These are phyloP conservation scores for Stegastes partitus DNA, from an alignment of 2,113 vertebrate species.

Conservation along the genomic window DNA sequence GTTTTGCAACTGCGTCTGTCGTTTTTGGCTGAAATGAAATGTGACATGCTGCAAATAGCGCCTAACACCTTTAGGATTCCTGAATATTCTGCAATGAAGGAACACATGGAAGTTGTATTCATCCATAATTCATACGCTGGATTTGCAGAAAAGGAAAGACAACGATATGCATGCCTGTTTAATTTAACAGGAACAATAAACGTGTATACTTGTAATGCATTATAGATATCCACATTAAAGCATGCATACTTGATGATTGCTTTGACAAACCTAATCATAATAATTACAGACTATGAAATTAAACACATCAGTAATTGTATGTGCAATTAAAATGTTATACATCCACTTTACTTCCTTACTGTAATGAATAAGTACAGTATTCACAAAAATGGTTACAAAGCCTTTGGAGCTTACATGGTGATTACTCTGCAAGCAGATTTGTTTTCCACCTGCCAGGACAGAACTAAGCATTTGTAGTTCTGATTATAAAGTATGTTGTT, in stretches of 20 bases:
- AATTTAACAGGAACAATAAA: not conserved
- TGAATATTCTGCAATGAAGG: no score
- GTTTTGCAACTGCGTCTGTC: no score
- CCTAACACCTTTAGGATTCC: no score
- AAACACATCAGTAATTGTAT: no score
- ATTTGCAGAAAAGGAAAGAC: not conserved
- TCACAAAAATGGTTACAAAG: not conserved
- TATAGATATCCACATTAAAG: not conserved
- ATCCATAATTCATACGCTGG: not conserved
- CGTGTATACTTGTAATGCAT: not conserved
- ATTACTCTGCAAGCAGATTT: conserved; percentile 47
- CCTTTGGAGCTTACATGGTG: conserved; percentile 15
- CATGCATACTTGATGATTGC: not conserved
- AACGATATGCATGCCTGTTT: not conserved
- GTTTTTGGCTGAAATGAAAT: no score
- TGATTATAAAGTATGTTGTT: conserved; percentile 47
- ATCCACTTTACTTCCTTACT: not conserved
- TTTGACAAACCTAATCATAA: conserved; percentile 1
- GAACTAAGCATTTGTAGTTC: conserved; percentile 18
- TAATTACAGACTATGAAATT: not conserved
- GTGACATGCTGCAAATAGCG: no score
- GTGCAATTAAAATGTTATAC: no score
- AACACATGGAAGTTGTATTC: not conserved
- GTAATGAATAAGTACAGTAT: not conserved
- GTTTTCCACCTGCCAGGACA: conserved; percentile 26